A percentile compares a stretch with the other conserved stretches of the same genome.
These are phyloP conservation scores for Bucco capensis DNA, from an alignment of 2,113 vertebrate genomes.

Conservation along the genomic window DNA sequence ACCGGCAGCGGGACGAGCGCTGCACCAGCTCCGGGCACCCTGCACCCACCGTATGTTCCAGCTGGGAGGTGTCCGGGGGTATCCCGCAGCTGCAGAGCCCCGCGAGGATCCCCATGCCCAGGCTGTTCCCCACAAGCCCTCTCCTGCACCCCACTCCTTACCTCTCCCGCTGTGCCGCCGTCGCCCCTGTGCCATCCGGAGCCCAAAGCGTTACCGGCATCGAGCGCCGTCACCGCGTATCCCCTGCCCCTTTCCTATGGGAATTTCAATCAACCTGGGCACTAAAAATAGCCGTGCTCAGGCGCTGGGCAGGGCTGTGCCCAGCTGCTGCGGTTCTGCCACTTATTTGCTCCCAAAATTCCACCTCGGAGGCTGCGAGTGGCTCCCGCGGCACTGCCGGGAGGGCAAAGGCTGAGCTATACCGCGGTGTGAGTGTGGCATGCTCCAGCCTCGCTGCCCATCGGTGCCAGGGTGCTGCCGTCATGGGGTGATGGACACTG, in stretches of 20 bases:
- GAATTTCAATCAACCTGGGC: background rate
- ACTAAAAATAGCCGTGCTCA: rapidly evolving
- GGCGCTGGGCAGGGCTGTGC: background rate
- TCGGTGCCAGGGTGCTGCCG: rapidly evolving
- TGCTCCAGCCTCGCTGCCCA: rapidly evolving
- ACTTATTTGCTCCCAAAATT: background rate
- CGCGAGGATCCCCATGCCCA: background rate
- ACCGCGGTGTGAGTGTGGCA: rapidly evolving
- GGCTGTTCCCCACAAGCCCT: background rate
- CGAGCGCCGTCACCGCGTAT: rapidly evolving
- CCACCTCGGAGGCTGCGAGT: background rate
- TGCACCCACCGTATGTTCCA: background rate
- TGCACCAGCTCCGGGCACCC: background rate
- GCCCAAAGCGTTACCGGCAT: background rate
- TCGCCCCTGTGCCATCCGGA: background rate
- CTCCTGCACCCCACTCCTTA: background rate
- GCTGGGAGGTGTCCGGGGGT: background rate
- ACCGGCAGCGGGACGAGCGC: background rate
- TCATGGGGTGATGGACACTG: rapidly evolving
- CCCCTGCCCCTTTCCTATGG: background rate
- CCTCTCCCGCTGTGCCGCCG: background rate
- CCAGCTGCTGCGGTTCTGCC: background rate
- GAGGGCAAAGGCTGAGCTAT: rapidly evolving
- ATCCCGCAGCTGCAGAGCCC: background rate
- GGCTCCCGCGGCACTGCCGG: background rate